Evolutionary conservation across 1,140 invertebrate genomes (phyloP), one percentile per base, ranked within the genome.

Genomic region (Cydia splendana): DNA sequence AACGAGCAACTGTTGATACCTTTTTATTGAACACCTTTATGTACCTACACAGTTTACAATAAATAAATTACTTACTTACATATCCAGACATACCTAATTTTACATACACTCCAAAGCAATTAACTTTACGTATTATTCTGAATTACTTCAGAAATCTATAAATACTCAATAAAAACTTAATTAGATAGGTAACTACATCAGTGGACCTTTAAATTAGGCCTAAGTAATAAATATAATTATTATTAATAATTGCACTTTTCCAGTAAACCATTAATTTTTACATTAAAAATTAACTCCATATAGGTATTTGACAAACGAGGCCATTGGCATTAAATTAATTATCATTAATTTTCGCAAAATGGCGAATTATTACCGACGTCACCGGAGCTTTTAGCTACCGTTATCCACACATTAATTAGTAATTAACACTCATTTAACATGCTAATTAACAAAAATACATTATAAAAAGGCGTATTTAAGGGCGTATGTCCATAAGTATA

Each of bases 331-430:
- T 38, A 71, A 67, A 71, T 38, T 38, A 18, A 71, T 38, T 71
- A 38, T 38, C 30, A 71, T 38, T 71, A 38, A 38, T 38, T 20
- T 38, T 38, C 67, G 34, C 30, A 71, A 71, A 71, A 71, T 71
- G 67, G 67, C 67, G 34, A 71, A 34, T 71, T 71, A 71, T 71
- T 71, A 71, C 30, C 67, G 15, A 71, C 67, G 67, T 71, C 67
- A 71, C 67, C 15, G 2, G 15, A 18, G 67, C 67, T 71, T 71
- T 71, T 71, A 71, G n/a, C 67, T 18, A 45, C 67, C 67, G 67
- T 71, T 71, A 71, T 69, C 67, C 18, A 42, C 67, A 71, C 67
- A 71, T 38, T 71, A 71, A 71, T 71, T 71, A 18, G 38, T 5
- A 34, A 45, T 71, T 71, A 71, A 45, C 67, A 71, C 67, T 71